These are phyloP conservation scores for Psilopsiagon aymara DNA, from an alignment of 2,113 vertebrate species.

Conservation along the genomic window DNA sequence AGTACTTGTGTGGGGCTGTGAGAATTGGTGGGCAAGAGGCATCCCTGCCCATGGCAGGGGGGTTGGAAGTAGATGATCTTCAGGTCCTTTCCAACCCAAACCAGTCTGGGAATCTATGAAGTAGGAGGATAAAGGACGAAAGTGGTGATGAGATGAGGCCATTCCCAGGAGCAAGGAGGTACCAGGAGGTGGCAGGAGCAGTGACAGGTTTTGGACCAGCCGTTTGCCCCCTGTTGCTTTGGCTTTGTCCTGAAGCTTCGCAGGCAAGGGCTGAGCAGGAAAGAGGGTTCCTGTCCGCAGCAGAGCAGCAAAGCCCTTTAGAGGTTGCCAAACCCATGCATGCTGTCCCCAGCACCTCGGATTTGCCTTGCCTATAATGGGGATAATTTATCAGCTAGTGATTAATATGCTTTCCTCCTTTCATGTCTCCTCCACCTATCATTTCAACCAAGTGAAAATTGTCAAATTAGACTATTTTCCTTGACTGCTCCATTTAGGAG, in stretches of 20 bases:
- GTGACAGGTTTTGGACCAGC: neutral
- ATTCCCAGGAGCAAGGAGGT: neutral
- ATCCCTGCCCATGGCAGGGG: neutral
- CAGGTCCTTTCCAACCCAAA: neutral
- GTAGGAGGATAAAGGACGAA: neutral
- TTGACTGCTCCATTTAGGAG: conserved; percentile 44
- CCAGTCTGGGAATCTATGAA: neutral
- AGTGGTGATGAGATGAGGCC: neutral
- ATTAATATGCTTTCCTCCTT: conserved; percentile 31
- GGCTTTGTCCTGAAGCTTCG: neutral
- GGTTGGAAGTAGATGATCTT: neutral
- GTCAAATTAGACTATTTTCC: conserved; percentile 59
- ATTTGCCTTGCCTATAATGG: neutral
- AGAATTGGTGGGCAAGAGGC: too few species aligned
- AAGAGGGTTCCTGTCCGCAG: neutral
- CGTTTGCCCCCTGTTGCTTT: neutral
- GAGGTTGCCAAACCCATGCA: rapidly evolving
- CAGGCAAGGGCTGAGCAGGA: neutral
- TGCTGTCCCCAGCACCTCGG: neutral
- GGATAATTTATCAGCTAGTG: conserved; percentile 20
- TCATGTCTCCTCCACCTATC: conserved; percentile 1
- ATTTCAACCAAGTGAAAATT: conserved; percentile 37
- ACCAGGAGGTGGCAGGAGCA: rapidly evolving
- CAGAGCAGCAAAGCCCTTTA: rapidly evolving
- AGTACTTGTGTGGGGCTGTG: neutral